Conservation (phyloP, 1,140 invertebrate genomes). For the Neelides sp. region DNA sequence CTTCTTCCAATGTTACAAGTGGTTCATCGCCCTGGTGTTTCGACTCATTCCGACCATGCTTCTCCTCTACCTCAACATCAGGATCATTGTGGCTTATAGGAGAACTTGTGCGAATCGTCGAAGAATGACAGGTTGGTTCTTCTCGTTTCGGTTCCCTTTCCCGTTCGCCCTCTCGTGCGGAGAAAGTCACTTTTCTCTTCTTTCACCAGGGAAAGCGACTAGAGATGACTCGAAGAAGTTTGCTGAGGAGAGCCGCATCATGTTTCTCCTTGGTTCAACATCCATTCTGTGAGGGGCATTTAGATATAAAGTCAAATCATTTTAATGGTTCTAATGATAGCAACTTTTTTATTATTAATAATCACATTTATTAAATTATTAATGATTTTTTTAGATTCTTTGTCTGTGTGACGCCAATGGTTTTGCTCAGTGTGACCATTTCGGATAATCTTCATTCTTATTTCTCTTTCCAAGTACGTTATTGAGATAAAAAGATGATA, state of each 20-base stretch:
- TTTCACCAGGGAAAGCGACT: constrained; percentile 38
- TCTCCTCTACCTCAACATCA: constrained; percentile 51
- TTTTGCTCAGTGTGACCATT: constrained; percentile 55
- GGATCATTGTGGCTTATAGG: constrained; percentile 55
- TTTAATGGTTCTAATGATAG: too few species aligned
- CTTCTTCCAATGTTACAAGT: constrained; percentile 47
- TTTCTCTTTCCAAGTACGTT: constrained; percentile 50
- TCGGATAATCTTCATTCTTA: constrained; percentile 44
- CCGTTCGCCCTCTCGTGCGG: background rate
- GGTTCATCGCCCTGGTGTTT: constrained; percentile 50
- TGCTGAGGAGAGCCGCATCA: constrained; percentile 55
- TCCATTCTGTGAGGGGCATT: too few species aligned
- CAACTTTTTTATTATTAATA: too few species aligned
- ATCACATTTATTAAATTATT: too few species aligned
- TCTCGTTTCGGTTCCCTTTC: background rate
- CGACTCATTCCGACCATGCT: constrained; percentile 53
- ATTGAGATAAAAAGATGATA: too few species aligned
- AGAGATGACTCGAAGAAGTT: constrained; percentile 51
- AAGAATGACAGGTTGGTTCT: constrained; percentile 41
- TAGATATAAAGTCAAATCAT: too few species aligned
- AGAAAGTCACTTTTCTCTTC: background rate
- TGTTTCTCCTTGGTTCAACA: constrained; percentile 55
- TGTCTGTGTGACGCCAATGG: constrained; percentile 61
- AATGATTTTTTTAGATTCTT: too few species aligned
- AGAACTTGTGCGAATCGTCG: constrained; percentile 50